phyloP scores from a whole-genome alignment of 2,113 vertebrate species.

The Eonycteris spelaea region DNA sequence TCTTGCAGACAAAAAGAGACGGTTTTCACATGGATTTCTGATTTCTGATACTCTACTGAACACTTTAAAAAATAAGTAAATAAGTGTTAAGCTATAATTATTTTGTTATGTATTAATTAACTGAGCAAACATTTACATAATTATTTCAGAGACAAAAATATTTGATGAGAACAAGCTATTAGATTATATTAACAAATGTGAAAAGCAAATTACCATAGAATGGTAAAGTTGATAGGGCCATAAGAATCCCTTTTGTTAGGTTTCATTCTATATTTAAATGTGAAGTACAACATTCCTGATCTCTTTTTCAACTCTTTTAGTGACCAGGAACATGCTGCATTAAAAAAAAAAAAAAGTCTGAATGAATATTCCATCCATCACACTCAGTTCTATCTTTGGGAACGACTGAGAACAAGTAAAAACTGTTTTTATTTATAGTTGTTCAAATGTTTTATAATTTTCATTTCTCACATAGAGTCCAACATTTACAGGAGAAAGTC shows the following conservation, averaged over 20 bases:
- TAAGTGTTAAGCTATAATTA: background rate
- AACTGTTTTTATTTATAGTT: background rate
- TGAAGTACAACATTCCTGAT: background rate
- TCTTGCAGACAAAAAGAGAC: background rate
- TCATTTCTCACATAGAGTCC: background rate
- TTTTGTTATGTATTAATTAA: background rate
- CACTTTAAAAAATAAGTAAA: background rate
- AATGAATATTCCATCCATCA: background rate
- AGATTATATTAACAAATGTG: background rate
- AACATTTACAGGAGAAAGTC: background rate
- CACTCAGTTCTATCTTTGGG: background rate
- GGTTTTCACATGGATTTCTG: background rate
- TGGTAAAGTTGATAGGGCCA: background rate
- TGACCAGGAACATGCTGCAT: background rate
- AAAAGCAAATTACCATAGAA: background rate
- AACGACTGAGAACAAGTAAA: background rate
- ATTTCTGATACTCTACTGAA: background rate
- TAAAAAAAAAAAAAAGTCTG: background rate
- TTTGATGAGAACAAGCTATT: background rate
- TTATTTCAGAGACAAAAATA: constrained; percentile 21
- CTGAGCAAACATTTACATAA: background rate
- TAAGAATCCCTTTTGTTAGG: background rate
- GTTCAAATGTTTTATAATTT: background rate
- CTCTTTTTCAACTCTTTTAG: background rate
- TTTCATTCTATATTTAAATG: background rate